phyloP scores from a whole-genome alignment of 2,113 vertebrate genomes.

The Psettodes erumei region DNA sequence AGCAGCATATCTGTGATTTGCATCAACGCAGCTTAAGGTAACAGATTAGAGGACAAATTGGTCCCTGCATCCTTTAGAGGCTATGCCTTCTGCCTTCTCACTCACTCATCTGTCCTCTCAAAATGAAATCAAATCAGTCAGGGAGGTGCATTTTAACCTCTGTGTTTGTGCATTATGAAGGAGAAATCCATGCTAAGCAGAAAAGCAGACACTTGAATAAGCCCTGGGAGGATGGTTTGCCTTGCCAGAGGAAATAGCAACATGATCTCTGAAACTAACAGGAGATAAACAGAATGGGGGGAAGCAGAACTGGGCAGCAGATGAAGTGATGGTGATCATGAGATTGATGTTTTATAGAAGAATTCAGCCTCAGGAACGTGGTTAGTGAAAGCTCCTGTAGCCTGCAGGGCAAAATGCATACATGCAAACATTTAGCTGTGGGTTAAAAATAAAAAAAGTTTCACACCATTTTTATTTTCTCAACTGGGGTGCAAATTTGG shows the following conservation, averaged over 20 bases:
- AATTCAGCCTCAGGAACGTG: constrained; percentile 10
- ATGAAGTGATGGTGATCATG: constrained; percentile 15
- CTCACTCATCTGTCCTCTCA: constrained; percentile 9
- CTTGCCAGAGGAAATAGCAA: constrained; percentile 34
- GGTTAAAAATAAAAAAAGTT: constrained; percentile 15
- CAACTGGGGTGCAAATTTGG: not conserved
- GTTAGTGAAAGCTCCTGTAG: not conserved
- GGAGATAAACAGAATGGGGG: constrained; percentile 22
- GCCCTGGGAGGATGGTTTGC: constrained; percentile 33
- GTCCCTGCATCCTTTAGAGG: constrained; percentile 17
- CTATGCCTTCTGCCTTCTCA: constrained; percentile 14
- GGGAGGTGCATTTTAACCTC: constrained; percentile 24
- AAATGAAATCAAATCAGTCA: constrained; percentile 25
- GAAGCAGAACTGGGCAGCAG: constrained; percentile 20
- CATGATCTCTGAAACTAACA: constrained; percentile 32
- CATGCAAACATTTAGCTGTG: not conserved
- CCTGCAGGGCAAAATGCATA: not conserved
- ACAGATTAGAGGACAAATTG: constrained; percentile 47
- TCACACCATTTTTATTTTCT: constrained; percentile 12
- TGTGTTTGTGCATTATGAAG: constrained; percentile 14
- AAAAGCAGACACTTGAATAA: constrained; percentile 22
- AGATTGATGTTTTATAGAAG: constrained; percentile 38
- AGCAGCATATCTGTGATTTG: constrained; percentile 24
- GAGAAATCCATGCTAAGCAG: constrained; percentile 43
- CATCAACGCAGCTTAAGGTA: constrained; percentile 38